Evolutionary conservation across 2,797 vertebrate genomes (phyloP).

Genomic region (Staurois parvus): DNA sequence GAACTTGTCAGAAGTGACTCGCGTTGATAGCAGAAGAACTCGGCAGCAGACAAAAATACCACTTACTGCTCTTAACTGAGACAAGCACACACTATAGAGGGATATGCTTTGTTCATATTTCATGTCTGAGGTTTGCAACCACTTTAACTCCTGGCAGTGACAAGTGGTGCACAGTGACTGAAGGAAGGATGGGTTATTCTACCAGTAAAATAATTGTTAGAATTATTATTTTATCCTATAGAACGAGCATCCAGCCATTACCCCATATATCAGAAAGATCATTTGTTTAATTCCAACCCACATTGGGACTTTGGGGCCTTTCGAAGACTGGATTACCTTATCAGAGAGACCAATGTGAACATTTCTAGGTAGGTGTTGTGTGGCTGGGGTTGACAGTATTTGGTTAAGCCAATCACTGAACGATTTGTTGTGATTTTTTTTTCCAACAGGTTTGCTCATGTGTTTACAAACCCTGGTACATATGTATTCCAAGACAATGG

Average conservation of each 20-base stretch:
- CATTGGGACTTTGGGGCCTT: conserved; percentile 92
- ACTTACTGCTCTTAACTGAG: no score
- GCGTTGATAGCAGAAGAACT: no score
- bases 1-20: no score
- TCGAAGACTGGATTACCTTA: conserved; percentile 82
- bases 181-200: no score
- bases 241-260: conserved; percentile 88
- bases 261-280: conserved; percentile 90
- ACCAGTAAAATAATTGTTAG: no score
- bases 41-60: no score
- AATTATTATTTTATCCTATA: conserved; percentile 61
- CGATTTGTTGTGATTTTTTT: neutral
- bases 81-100: no score
- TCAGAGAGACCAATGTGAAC: conserved; percentile 85
- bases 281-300: conserved; percentile 91
- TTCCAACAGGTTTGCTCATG: conserved; percentile 86
- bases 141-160: no score
- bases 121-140: no score
- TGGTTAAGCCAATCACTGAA: neutral
- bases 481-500: conserved; percentile 87
- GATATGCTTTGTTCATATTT: no score
- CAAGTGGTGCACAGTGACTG: no score
- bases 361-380: conserved; percentile 77
- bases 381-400: neutral
- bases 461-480: conserved; percentile 86